A percentile compares a stretch with the other conserved stretches of the same genome.
Conservation (phyloP, 2,113 vertebrate species). For the Pachypanchax playfairii region DNA sequence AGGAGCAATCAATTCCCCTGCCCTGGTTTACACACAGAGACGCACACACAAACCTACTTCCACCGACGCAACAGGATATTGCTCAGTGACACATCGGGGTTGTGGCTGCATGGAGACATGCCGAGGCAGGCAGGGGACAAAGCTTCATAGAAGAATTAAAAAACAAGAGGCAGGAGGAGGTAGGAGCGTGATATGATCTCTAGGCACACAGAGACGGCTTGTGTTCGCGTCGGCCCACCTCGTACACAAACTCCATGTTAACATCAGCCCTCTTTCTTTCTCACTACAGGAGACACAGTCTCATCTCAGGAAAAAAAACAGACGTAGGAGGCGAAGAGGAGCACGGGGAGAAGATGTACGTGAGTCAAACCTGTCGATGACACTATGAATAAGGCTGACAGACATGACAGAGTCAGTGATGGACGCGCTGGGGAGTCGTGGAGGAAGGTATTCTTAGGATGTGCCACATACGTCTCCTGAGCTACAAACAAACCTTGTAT, state of each 20-base stretch:
- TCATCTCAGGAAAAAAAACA: constrained; percentile 31
- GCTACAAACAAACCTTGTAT: constrained; percentile 21
- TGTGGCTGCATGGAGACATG: constrained; percentile 63
- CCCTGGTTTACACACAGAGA: background rate
- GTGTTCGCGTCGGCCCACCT: constrained; percentile 50
- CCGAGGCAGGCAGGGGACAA: constrained; percentile 71
- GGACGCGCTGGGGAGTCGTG: background rate
- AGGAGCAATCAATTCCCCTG: background rate
- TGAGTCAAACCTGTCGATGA: background rate
- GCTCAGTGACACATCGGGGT: constrained; percentile 58
- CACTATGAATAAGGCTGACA: background rate
- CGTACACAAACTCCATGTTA: constrained; percentile 56
- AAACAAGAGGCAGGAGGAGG: constrained; percentile 51
- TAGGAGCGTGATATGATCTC: constrained; percentile 66
- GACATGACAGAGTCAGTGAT: background rate
- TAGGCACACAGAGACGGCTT: constrained; percentile 47
- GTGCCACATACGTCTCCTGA: background rate
- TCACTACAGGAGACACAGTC: constrained; percentile 29
- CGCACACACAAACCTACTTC: background rate
- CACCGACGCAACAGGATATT: constrained; percentile 70
- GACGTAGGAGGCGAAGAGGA: constrained; percentile 11
- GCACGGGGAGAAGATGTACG: background rate
- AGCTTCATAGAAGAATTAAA: constrained; percentile 51
- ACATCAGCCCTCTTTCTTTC: constrained; percentile 46
- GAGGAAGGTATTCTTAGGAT: background rate